phyloP scores from a whole-genome alignment of 1,140 invertebrate species.

The Sycophaga agraensis region DNA sequence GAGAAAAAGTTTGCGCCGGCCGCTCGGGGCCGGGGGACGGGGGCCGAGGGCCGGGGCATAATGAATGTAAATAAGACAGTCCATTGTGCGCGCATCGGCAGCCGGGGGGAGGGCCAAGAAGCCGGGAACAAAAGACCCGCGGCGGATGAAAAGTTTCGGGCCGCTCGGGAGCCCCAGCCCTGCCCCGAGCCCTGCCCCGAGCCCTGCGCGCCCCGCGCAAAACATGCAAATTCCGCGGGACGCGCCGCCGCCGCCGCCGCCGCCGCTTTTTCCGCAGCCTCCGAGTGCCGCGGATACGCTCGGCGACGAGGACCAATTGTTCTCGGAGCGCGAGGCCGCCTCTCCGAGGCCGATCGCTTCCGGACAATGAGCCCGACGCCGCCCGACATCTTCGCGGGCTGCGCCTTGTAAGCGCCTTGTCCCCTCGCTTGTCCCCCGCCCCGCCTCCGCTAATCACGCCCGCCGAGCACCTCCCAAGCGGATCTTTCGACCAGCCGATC shows the following conservation, averaged over 20 bases:
- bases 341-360: neutral
- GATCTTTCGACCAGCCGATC: no score
- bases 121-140: no score
- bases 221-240: slow-evolving; percentile 13
- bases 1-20: slow-evolving; percentile 21
- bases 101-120: neutral
- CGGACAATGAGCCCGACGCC: neutral
- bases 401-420: no score
- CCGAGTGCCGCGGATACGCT: no score
- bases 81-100: slow-evolving; percentile 20
- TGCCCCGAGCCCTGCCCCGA: no score
- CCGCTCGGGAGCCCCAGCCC: slow-evolving; percentile 4
- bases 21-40: neutral
- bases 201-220: no score
- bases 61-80: slow-evolving; percentile 29
- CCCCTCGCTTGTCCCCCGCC: no score
- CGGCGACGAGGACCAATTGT: no score
- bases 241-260: neutral
- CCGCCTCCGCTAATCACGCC: no score
- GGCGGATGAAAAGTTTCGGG: slow-evolving; percentile 14
- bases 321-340: no score
- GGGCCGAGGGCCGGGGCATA: slow-evolving; percentile 1
- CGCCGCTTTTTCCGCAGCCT: no score
- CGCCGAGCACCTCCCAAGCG: no score
- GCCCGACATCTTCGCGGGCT: neutral